Evolutionary conservation across 2,888 invertebrate species (phyloP), one percentile per base, ranked within the genome.

Genomic region (Resseliella maxima): DNA sequence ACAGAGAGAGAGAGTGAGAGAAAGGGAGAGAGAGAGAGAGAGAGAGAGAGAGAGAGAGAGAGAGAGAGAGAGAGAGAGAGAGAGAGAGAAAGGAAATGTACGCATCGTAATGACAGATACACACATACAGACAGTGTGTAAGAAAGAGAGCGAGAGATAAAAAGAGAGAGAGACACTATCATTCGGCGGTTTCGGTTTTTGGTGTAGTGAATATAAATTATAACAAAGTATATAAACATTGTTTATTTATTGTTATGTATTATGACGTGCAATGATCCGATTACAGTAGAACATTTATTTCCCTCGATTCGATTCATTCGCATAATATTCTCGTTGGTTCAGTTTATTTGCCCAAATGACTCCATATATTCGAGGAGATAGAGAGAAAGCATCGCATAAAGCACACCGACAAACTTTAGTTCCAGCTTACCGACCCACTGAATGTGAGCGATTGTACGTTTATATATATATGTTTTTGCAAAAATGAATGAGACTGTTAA

Each of bases 241-340:
- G 72, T 72, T 72, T 72, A 72, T 72, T 72, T 72, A 72, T 72
- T 72, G 72, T 72, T 72, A 72, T 72, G 31, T 72, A 72, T 72
- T 72, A 72, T 72, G 72, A 72, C 72, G 72, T 72, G 72, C 72
- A 72, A 72, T 72, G 72, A 72, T 72, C 72, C 72, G 72, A 72
- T 72, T 72, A 72, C 72, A 72, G 72, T 31, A 72, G 31, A 72
- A 72, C 72, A 72, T 72, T 72, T 72, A 72, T 72, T 72, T 72
- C 72, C 72, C 72, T 72, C 72, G 72, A 72, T 72, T 72, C 72
- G 35, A 72, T 72, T 72, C 72, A 72, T 72, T 72, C 72, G 72
- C 72, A 72, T 72, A 72, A 72, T 72, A 72, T 72, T 72, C 72
- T 72, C 72, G 72, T 72, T 72, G 5, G 72, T 72, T 72, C 31